phyloP scores from a whole-genome alignment of 2,113 vertebrate species.

The Dasypus novemcinctus region DNA sequence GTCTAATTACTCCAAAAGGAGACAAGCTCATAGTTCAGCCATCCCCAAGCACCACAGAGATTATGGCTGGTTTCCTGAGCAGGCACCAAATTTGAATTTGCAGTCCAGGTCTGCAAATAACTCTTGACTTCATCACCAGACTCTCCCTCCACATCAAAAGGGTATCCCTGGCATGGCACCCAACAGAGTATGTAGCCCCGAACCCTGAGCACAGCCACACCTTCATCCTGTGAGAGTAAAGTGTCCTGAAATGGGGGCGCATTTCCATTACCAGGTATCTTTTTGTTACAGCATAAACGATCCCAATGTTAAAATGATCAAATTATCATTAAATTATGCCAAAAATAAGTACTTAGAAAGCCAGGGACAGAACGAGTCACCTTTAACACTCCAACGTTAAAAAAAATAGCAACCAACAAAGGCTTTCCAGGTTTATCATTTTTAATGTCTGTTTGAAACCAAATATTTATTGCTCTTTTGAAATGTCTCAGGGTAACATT shows the following conservation, averaged over 20 bases:
- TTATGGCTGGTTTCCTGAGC: neutral
- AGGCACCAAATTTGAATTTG: neutral
- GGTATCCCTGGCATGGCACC: neutral
- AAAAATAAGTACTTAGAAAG: slow-evolving; percentile 47
- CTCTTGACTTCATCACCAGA: neutral
- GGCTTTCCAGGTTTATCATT: slow-evolving; percentile 58
- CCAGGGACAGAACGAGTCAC: slow-evolving; percentile 8
- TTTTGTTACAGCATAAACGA: neutral
- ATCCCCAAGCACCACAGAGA: no score
- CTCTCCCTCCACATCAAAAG: neutral
- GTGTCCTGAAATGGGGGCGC: neutral
- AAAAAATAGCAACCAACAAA: slow-evolving; percentile 59
- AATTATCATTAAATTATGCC: neutral
- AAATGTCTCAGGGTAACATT: slow-evolving; percentile 71
- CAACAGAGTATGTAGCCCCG: neutral
- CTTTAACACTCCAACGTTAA: slow-evolving; percentile 38
- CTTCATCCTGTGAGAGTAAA: neutral
- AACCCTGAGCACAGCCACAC: neutral
- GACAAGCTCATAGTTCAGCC: neutral
- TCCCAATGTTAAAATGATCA: neutral
- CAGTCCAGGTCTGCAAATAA: neutral
- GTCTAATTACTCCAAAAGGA: neutral
- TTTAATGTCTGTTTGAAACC: slow-evolving; percentile 71
- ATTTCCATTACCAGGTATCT: neutral
- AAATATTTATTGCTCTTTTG: slow-evolving; percentile 69